Percentiles rank a stretch among this genome's conserved stretches.
Evolutionary conservation across 2,888 invertebrate species (phyloP).

Genomic region (Spilosoma lubricipeda): DNA sequence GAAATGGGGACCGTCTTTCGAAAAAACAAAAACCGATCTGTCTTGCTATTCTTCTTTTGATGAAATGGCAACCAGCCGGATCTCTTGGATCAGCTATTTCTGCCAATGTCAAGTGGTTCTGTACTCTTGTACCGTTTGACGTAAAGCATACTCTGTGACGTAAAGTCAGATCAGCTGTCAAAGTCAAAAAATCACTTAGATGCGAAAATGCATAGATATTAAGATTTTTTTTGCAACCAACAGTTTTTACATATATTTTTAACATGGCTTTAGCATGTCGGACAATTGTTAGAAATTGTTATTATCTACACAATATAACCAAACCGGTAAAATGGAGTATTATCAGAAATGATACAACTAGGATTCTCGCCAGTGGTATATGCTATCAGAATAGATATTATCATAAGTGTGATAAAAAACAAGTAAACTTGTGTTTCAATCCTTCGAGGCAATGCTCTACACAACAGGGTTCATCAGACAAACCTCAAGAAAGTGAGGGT

Average conservation of each 20-base stretch:
- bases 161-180: not conserved
- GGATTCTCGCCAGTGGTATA: constrained; percentile 65
- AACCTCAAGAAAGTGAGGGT: constrained; percentile 54
- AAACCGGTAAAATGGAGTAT: constrained; percentile 73
- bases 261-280: constrained; percentile 75
- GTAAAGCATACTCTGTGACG: too few species aligned
- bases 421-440: constrained; percentile 44
- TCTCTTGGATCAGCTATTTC: too few species aligned
- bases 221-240: constrained; percentile 42
- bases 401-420: constrained; percentile 50
- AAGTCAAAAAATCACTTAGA: constrained; percentile 15
- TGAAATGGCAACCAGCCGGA: too few species aligned
- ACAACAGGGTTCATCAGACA: constrained; percentile 45
- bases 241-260: constrained; percentile 16
- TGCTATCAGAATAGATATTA: constrained; percentile 57
- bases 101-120: too few species aligned
- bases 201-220: constrained; percentile 53
- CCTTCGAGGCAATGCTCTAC: constrained; percentile 59
- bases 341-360: constrained; percentile 59
- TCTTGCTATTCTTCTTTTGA: too few species aligned
- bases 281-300: constrained; percentile 66
- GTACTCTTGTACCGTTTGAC: too few species aligned
- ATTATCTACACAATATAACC: constrained; percentile 64
- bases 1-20: too few species aligned
- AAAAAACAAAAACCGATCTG: too few species aligned